These are phyloP conservation scores for Tachina fera DNA, from an alignment of 2,888 invertebrate species.

Conservation along the genomic window DNA sequence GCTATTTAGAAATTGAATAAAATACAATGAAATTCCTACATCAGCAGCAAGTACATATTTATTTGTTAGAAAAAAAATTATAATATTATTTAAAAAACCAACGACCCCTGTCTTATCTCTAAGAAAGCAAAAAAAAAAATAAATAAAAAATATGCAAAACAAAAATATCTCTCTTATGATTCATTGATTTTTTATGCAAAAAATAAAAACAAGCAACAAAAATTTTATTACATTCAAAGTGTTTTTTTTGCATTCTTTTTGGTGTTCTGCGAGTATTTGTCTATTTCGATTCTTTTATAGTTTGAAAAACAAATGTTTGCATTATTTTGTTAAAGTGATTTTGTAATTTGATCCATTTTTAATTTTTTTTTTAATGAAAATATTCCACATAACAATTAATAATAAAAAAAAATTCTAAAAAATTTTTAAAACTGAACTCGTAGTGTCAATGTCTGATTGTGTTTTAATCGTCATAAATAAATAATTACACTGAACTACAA, in stretches of 20 bases:
- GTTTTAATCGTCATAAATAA: background rate
- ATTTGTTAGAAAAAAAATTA: conserved; percentile 18
- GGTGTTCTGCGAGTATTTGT: too few species aligned
- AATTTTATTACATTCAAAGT: background rate
- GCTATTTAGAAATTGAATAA: conserved; percentile 47
- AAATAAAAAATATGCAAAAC: background rate
- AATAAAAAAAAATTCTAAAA: background rate
- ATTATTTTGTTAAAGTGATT: too few species aligned
- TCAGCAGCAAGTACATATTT: conserved; percentile 8
- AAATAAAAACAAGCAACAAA: background rate
- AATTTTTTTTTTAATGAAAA: background rate
- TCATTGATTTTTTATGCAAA: conserved; percentile 9
- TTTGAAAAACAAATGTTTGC: too few species aligned
- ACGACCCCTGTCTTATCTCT: conserved; percentile 23
- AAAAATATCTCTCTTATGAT: conserved; percentile 7
- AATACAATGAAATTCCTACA: conserved; percentile 2
- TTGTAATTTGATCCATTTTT: background rate
- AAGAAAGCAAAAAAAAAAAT: conserved; percentile 29
- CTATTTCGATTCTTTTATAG: too few species aligned
- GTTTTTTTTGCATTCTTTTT: background rate
- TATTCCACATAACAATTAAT: background rate
- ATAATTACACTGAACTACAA: background rate
- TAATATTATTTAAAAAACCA: background rate
- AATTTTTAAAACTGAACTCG: background rate
- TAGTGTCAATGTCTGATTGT: background rate